Percentiles rank a stretch among this genome's conserved stretches.
Conservation (phyloP, 1,140 invertebrate genomes). For the Tetraneura akinire region DNA sequence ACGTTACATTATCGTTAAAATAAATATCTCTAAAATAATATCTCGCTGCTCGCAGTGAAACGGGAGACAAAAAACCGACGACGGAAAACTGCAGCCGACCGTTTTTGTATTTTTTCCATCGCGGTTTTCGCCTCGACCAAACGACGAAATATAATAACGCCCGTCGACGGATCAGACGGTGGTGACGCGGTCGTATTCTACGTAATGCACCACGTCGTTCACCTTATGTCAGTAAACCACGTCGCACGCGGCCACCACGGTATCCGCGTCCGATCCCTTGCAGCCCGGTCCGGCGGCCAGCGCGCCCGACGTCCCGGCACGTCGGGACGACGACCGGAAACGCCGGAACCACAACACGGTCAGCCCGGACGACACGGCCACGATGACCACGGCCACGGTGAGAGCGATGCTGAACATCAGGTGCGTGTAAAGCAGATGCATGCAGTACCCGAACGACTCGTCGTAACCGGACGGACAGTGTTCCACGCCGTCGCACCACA, state of each 20-base stretch:
- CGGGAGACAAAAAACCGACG: no score
- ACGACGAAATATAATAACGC: no score
- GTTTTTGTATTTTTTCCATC: no score
- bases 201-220: conserved; percentile 86
- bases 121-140: not conserved
- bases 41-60: no score
- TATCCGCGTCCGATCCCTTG: conserved; percentile 54
- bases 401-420: conserved; percentile 67
- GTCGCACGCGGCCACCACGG: conserved; percentile 60
- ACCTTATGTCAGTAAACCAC: conserved; percentile 87
- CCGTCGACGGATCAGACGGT: conserved; percentile 71
- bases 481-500: conserved; percentile 83
- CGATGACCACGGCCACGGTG: conserved; percentile 56
- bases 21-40: no score
- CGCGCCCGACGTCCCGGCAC: not conserved
- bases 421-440: conserved; percentile 67
- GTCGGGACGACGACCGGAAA: not conserved
- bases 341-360: conserved; percentile 35
- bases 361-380: conserved; percentile 39
- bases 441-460: conserved; percentile 79
- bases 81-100: no score
- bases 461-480: conserved; percentile 84
- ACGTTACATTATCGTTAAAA: no score
- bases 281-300: not conserved
- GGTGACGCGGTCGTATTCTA: conserved; percentile 84